Evolutionary conservation across 1,140 invertebrate species (phyloP), one percentile per base, ranked within the genome.

Genomic region (Zelostemma sp.): DNA sequence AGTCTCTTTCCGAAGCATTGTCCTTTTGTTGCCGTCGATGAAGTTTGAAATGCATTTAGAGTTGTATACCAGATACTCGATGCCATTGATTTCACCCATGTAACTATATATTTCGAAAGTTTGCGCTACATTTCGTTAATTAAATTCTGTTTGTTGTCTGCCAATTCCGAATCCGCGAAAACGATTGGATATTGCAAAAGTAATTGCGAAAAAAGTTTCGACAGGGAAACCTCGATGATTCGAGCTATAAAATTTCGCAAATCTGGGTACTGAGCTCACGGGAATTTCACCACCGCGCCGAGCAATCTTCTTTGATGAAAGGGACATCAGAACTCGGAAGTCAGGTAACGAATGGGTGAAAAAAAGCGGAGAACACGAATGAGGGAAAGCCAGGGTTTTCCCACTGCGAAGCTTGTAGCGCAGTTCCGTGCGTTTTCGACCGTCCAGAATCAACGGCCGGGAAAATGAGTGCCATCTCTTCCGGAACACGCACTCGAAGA

Each of bases 391-490:
- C 43, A 62, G 14, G 38, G 53, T 31, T 43, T 40, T 12, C 25
- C 28, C 49, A 14, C 40, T 45, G 43, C 4, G 25, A 45, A 47
- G 41, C 51, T 69, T 16, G 18, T 43, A 49, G 46, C 48, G 15
- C 43, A 54, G 33, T 54, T 60, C 53, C 51, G 55, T 35, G 62
- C 43, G 61, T 60, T 67, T 45, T 35, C 43, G 53, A 68, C 74
- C 64, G 78, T 81, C 78, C 70, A 65, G 47, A 81, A 74, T 76
- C 80, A 83, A 82, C 78, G 80, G 79, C 55, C 79, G 75, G 76
- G 80, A 82, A 82, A 83, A 83, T 82, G 79, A 82, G 77, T 77
- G 68, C 76, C 74, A 78, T 81, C 80, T 82, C 73, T 81, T 79
- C 76, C 75, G 73, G 76, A 79, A 84, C 75, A 78, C 73, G 76